Percentiles rank a stretch among this genome's conserved stretches.
These are phyloP conservation scores for Diplazon laetatorius DNA, from an alignment of 2,888 invertebrate species.

Conservation along the genomic window DNA sequence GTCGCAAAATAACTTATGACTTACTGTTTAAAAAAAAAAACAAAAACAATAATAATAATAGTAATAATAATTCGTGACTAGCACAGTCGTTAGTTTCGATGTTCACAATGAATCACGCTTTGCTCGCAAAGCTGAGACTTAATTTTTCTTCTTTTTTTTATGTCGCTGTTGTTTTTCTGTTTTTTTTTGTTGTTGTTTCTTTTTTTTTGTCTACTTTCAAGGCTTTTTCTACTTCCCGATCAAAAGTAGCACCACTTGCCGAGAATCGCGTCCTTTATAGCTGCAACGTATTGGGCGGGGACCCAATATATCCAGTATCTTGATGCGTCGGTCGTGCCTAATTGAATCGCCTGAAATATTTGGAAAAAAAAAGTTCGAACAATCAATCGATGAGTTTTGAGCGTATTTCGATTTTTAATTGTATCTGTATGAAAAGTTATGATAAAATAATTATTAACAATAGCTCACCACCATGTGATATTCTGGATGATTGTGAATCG, in stretches of 20 bases:
- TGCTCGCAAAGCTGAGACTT: constrained; percentile 66
- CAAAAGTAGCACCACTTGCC: constrained; percentile 93
- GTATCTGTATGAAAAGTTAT: no score
- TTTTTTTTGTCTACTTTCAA: constrained; percentile 9
- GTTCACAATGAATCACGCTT: constrained; percentile 76
- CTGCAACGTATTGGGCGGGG: constrained; percentile 94
- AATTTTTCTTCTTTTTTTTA: constrained; percentile 28
- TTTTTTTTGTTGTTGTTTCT: not conserved
- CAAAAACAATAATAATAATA: no score
- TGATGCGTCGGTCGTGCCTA: constrained; percentile 96
- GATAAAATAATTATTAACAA: not conserved
- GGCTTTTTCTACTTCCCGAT: constrained; percentile 79
- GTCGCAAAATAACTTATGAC: constrained; percentile 76
- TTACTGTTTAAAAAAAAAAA: constrained; percentile 76
- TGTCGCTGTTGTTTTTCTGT: not conserved
- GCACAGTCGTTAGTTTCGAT: constrained; percentile 77
- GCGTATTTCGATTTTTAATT: no score
- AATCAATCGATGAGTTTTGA: constrained; percentile 2
- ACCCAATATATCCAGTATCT: constrained; percentile 98
- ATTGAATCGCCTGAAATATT: constrained; percentile 89
- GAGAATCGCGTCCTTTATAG: constrained; percentile 94
- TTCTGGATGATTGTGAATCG: constrained; percentile 94
- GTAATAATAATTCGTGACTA: constrained; percentile 81
- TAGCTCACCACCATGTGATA: constrained; percentile 93
- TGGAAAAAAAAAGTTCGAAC: no score